Evolutionary conservation across 2,113 vertebrate genomes (phyloP).

Genomic region (Reinhardtius hippoglossoides): DNA sequence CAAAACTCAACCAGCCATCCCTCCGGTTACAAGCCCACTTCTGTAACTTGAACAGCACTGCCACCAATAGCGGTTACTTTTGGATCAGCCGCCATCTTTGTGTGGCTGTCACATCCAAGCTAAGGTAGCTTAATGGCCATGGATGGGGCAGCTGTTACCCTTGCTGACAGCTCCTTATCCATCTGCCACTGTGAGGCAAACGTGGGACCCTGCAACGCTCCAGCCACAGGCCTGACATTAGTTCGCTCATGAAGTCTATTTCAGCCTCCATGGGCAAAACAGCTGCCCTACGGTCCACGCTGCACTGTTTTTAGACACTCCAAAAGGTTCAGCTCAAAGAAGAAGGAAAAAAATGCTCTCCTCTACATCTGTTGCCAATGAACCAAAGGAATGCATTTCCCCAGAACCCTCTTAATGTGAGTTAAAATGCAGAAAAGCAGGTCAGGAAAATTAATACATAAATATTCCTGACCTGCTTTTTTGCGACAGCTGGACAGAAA

Average conservation of each 20-base stretch:
- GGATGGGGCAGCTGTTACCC: constrained; percentile 69
- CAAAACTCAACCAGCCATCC: background rate
- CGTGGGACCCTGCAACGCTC: constrained; percentile 53
- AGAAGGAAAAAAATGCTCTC: constrained; percentile 52
- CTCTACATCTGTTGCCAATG: constrained; percentile 85
- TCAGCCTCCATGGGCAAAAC: constrained; percentile 76
- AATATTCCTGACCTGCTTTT: background rate
- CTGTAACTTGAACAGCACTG: constrained; percentile 16
- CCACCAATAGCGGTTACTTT: constrained; percentile 25
- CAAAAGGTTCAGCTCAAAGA: constrained; percentile 69
- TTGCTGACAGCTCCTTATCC: constrained; percentile 78
- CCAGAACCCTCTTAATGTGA: constrained; percentile 64
- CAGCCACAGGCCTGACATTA: constrained; percentile 70
- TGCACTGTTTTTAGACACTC: constrained; percentile 75
- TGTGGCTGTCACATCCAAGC: constrained; percentile 39
- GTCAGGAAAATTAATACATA: constrained; percentile 42
- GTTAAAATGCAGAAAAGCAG: constrained; percentile 59
- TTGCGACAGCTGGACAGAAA: background rate
- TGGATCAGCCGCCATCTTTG: constrained; percentile 22
- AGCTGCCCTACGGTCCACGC: constrained; percentile 74
- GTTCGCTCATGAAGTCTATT: constrained; percentile 78
- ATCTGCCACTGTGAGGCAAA: constrained; percentile 64
- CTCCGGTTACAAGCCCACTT: constrained; percentile 5
- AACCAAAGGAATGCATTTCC: constrained; percentile 81
- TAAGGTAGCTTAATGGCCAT: constrained; percentile 52